These are phyloP conservation scores for Betta splendens DNA, from an alignment of 2,797 vertebrate genomes.

Conservation along the genomic window DNA sequence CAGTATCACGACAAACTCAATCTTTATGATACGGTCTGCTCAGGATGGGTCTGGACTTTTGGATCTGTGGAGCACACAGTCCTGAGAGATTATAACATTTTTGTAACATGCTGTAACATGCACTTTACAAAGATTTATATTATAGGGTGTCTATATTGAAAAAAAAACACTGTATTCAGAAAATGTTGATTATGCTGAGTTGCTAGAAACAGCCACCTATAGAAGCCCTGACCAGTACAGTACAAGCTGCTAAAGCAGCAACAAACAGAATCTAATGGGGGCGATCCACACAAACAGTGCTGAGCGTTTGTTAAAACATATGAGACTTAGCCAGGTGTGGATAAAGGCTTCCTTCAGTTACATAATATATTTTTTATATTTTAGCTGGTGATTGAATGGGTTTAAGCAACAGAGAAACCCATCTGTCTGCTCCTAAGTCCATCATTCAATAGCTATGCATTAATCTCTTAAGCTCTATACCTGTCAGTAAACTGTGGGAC, in stretches of 20 bases:
- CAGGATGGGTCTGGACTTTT: too few relatives aligned
- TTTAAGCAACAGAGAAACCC: background rate
- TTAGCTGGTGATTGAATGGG: background rate
- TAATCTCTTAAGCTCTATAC: background rate
- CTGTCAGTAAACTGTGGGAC: slow-evolving; percentile 10
- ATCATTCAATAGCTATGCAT: slow-evolving; percentile 4
- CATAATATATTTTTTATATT: background rate
- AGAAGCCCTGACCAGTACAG: background rate
- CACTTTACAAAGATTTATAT: background rate
- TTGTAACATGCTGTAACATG: too few relatives aligned
- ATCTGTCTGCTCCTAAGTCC: slow-evolving; percentile 15
- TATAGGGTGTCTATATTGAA: background rate
- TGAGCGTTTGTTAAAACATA: background rate
- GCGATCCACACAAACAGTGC: background rate
- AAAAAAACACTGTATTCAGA: background rate
- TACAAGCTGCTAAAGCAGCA: background rate
- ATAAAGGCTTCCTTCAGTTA: too few relatives aligned
- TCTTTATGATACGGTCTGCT: too few relatives aligned
- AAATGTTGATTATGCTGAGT: background rate
- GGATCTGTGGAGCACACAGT: too few relatives aligned
- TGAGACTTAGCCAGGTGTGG: too few relatives aligned
- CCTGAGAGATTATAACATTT: too few relatives aligned
- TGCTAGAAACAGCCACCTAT: background rate
- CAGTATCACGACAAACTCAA: too few relatives aligned
- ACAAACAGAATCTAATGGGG: background rate